Evolutionary conservation across 53 echinoderm and acorn worm genomes (phyloP).

Genomic region (Apostichopus leukothele): DNA sequence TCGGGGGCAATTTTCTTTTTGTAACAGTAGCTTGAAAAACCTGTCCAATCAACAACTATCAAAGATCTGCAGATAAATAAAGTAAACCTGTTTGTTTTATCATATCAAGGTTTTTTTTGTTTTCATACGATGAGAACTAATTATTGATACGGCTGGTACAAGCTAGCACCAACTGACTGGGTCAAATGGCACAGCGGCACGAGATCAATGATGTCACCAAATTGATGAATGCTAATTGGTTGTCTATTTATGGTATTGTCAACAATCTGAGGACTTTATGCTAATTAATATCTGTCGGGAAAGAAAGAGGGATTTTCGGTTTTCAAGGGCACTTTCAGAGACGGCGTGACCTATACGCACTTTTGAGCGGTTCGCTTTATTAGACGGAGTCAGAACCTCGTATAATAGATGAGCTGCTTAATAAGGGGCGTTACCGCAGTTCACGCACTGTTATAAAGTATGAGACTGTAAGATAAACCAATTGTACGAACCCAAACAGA

Average conservation of each 20-base stretch:
- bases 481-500: too few relatives aligned
- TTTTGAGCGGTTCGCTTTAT: too few relatives aligned
- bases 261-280: not conserved
- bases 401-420: too few relatives aligned
- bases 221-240: not conserved
- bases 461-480: too few relatives aligned
- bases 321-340: too few relatives aligned
- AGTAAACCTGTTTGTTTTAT: not conserved
- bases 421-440: too few relatives aligned
- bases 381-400: too few relatives aligned
- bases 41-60: not conserved
- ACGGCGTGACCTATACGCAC: too few relatives aligned
- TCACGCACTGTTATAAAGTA: too few relatives aligned
- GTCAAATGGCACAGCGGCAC: not conserved
- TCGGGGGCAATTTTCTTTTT: not conserved
- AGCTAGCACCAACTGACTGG: constrained; percentile 16
- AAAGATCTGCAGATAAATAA: not conserved
- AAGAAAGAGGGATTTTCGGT: not conserved
- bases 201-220: constrained; percentile 9
- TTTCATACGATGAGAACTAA: not conserved
- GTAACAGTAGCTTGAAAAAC: not conserved
- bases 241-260: not conserved
- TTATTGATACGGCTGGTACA: constrained; percentile 15
- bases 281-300: not conserved
- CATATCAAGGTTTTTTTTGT: not conserved